These are phyloP conservation scores for Oplegnathus fasciatus DNA, from an alignment of 2,113 vertebrate species.

Conservation along the genomic window DNA sequence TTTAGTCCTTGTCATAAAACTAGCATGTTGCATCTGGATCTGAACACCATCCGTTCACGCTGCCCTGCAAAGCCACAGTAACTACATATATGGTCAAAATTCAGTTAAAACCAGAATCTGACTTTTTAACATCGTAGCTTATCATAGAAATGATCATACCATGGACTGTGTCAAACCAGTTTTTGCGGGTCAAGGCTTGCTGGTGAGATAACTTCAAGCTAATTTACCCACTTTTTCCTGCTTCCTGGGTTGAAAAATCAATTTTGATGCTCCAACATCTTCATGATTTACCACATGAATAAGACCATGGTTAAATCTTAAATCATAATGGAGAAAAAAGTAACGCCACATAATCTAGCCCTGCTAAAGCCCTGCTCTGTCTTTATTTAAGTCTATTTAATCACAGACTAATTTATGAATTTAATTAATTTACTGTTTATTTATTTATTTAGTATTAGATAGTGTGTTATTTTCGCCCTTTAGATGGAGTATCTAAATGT, in stretches of 20 bases:
- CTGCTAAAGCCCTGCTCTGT: background rate
- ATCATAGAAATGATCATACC: background rate
- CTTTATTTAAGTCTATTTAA: background rate
- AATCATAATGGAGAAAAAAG: background rate
- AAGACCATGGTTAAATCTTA: background rate
- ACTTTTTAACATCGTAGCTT: background rate
- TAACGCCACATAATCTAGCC: background rate
- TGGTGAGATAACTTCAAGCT: background rate
- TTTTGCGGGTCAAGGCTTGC: background rate
- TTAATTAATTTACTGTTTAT: background rate
- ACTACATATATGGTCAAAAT: background rate
- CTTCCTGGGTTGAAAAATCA: background rate
- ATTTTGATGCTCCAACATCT: background rate
- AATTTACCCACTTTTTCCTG: background rate
- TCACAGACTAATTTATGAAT: background rate
- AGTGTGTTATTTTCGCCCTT: too few relatives aligned
- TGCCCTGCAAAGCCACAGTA: background rate
- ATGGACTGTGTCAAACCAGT: background rate
- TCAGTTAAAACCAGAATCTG: too few relatives aligned
- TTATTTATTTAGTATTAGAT: background rate
- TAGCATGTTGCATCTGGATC: conserved; percentile 7
- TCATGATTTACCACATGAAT: too few relatives aligned
- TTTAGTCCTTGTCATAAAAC: background rate
- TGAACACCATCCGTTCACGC: background rate
- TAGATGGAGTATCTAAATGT: background rate